Evolutionary conservation across 37 sponge, comb jelly and placozoan species (phyloP), one percentile per base, ranked within the genome.

Genomic region (Tethya wilhelma): DNA sequence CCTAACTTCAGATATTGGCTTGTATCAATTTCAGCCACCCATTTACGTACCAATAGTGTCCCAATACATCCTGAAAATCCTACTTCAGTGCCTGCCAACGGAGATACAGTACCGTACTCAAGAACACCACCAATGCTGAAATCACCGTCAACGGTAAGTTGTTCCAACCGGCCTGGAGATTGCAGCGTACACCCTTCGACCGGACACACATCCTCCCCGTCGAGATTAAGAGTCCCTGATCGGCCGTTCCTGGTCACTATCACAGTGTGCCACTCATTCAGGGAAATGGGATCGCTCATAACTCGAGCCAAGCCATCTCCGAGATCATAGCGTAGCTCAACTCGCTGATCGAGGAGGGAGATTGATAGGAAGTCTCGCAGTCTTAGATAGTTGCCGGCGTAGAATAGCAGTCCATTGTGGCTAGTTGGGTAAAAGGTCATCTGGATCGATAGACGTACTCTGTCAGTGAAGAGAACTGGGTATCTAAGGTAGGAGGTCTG

Each of bases 41-140:
- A 3, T 30, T 62, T 38, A 1, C 81, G 44, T 64, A 87, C 87
- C 75, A 58, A 44, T 23, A 83, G 19, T 32, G 56, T 23, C 34
- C 26, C 36, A 23, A 90, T 53, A 67, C 92, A 91, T 23, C 92
- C 92, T 59, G 36, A 43, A 23, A 79, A 83, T 23, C 92, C 92
- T 14, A 81, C 71, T 2, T 40, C 62, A 39, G 64, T 39, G 4
- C 80, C 79, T 19, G 59, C 70, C 33, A 38, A 33, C 6, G 64
- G 59, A 20, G 84, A 86, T 2, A 83, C 53, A 2, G 45, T 26
- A 0, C 44, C 64, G 38, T 56, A 79, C 22, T 77, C 75, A 0
- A 11, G 38, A 14, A 86, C 78, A 38, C 92, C 92, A 12, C 91
- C 91, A 23, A 91, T 28, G 33, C 40, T 58, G 20, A 91, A 0